Conservation (phyloP, 2,888 invertebrate genomes). For the Odontomyia ornata region DNA sequence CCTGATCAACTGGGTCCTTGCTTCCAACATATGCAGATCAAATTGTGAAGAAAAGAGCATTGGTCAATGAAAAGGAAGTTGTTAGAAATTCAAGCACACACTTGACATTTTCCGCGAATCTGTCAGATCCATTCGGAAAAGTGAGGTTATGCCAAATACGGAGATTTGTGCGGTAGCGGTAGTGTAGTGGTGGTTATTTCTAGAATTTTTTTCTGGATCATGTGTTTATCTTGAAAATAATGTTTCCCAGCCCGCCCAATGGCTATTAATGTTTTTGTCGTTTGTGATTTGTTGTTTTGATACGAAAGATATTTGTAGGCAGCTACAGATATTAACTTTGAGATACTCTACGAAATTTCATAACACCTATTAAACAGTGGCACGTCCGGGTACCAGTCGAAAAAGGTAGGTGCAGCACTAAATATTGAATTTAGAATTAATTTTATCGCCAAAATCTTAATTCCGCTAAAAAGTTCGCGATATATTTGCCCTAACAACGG, state of each 20-base stretch:
- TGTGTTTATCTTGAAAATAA: conserved; percentile 25
- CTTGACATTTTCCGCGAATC: conserved; percentile 3
- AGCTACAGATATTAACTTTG: background rate
- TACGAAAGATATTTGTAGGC: background rate
- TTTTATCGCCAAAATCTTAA: too few relatives aligned
- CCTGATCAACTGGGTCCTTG: background rate
- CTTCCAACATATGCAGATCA: background rate
- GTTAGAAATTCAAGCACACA: background rate
- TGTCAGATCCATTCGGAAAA: background rate
- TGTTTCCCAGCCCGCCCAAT: background rate
- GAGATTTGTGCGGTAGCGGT: conserved; percentile 1
- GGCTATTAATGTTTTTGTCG: background rate
- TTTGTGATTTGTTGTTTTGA: conserved; percentile 5
- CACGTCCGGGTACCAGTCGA: conserved; percentile 19
- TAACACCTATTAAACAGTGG: conserved; percentile 10
- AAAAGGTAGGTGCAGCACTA: conserved; percentile 34
- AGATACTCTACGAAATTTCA: background rate
- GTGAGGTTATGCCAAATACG: conserved; percentile 35
- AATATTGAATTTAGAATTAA: too few relatives aligned
- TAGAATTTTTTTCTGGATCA: conserved; percentile 34
- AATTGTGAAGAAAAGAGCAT: background rate
- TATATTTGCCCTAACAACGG: too few relatives aligned
- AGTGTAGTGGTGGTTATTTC: conserved; percentile 10
- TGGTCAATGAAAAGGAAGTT: background rate
- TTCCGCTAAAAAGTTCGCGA: background rate